Evolutionary conservation across 1,140 invertebrate genomes (phyloP).

Genomic region (Atta texana): DNA sequence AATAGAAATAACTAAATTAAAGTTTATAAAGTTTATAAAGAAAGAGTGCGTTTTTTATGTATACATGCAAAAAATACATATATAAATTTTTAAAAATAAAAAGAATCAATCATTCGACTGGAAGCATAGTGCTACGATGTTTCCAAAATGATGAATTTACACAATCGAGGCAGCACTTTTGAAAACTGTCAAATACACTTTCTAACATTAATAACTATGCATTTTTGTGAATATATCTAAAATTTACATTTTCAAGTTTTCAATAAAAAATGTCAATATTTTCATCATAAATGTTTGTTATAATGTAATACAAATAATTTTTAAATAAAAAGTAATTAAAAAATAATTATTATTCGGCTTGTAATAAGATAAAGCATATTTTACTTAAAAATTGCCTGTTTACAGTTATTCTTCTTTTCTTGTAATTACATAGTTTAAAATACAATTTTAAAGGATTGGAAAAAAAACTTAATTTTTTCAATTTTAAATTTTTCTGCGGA

Average conservation of each 20-base stretch:
- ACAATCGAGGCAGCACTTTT: neutral
- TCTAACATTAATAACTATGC: neutral
- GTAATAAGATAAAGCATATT: too few relatives aligned
- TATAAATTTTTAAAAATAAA: neutral
- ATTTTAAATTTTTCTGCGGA: too few relatives aligned
- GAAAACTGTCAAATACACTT: neutral
- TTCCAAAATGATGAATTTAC: neutral
- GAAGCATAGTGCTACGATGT: neutral
- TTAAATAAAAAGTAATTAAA: neutral
- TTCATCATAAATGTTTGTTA: neutral
- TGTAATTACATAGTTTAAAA: too few relatives aligned
- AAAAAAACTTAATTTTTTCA: too few relatives aligned
- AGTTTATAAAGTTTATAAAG: neutral
- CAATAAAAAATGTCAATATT: neutral
- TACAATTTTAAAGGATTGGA: too few relatives aligned
- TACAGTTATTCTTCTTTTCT: too few relatives aligned
- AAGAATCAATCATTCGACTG: neutral
- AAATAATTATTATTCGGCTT: neutral
- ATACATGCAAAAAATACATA: neutral
- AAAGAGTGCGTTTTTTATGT: neutral
- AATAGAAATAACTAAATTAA: neutral
- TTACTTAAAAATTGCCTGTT: too few relatives aligned
- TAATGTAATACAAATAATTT: neutral
- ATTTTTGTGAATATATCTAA: neutral
- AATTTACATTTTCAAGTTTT: neutral